These are phyloP conservation scores for Epinephelus lanceolatus DNA, from an alignment of 2,113 vertebrate species.

Conservation along the genomic window DNA sequence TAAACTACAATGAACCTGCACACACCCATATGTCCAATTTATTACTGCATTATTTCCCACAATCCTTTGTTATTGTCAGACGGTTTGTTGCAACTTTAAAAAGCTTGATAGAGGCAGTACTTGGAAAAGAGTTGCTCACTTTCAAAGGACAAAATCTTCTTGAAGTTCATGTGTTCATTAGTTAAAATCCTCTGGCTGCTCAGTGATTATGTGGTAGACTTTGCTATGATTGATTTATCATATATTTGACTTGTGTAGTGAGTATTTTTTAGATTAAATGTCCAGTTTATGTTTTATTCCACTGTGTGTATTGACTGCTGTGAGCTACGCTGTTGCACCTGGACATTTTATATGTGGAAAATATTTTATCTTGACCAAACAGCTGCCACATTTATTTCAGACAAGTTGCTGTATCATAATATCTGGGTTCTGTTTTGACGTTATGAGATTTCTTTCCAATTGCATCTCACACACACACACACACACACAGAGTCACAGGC, in stretches of 20 bases:
- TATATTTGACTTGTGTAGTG: background rate
- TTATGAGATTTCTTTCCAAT: slow-evolving; percentile 46
- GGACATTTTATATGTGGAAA: slow-evolving; percentile 13
- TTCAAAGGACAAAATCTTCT: background rate
- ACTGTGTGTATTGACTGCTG: background rate
- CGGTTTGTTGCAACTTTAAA: background rate
- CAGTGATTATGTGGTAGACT: background rate
- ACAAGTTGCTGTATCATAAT: slow-evolving; percentile 51
- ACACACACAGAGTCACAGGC: background rate
- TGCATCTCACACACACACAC: slow-evolving; percentile 24
- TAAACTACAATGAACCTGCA: background rate
- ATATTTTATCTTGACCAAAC: slow-evolving; percentile 37
- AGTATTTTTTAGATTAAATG: background rate
- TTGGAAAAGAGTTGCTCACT: background rate
- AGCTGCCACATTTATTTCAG: slow-evolving; percentile 40
- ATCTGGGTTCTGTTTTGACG: slow-evolving; percentile 46
- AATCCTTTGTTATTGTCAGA: background rate
- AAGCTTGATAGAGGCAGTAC: background rate
- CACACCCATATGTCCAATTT: background rate
- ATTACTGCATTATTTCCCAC: background rate
- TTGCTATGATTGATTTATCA: background rate
- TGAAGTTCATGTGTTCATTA: background rate
- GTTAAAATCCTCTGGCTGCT: slow-evolving; percentile 19
- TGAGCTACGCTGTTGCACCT: background rate
- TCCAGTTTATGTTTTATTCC: slow-evolving; percentile 4